Evolutionary conservation across 2,113 vertebrate species (phyloP).

Genomic region (Passer montanus): DNA sequence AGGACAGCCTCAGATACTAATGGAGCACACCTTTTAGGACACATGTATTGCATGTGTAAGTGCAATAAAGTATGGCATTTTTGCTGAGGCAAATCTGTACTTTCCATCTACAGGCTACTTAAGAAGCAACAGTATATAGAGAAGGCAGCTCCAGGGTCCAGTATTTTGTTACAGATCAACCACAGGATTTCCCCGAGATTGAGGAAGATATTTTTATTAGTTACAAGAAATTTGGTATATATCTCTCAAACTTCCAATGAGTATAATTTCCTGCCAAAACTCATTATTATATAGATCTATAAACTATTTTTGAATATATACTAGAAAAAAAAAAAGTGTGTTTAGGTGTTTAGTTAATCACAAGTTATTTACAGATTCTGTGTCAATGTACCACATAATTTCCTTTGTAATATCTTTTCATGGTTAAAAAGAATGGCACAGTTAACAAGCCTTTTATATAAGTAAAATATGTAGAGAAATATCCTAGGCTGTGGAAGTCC

Average conservation of each 20-base stretch:
- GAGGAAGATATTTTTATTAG: background rate
- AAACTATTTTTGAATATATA: background rate
- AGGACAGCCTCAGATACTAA: fast-evolving
- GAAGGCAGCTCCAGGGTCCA: background rate
- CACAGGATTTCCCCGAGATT: background rate
- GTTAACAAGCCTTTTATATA: background rate
- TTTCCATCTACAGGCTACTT: background rate
- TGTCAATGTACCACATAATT: background rate
- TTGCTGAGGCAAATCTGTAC: background rate
- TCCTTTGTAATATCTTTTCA: background rate
- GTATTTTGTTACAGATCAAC: background rate
- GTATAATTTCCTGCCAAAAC: background rate
- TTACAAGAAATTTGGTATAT: background rate
- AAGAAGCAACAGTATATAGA: background rate
- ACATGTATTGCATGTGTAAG: background rate
- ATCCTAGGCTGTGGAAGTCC: background rate
- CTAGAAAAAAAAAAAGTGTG: background rate
- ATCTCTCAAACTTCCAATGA: background rate
- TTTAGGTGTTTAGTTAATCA: background rate
- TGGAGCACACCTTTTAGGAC: background rate
- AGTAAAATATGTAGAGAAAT: background rate
- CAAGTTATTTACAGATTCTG: background rate
- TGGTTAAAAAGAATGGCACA: background rate
- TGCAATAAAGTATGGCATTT: background rate
- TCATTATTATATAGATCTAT: background rate